Base-by-base conservation (phyloP, 1,140 invertebrate species). In the Pomacea maculata region DNA sequence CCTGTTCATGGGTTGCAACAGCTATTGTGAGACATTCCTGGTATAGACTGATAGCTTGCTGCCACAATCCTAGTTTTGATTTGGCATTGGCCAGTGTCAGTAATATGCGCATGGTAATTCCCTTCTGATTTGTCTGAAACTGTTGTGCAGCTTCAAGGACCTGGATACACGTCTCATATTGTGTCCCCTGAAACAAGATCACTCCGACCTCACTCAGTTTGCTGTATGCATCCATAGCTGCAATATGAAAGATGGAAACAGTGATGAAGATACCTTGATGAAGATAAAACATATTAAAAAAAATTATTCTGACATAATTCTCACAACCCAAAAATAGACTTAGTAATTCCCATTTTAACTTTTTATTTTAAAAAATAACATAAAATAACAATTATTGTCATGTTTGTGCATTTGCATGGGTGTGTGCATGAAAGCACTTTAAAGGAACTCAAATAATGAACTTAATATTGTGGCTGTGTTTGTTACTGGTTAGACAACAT, bases 101-200 rank as follows among this genome's bases (percentile, higher is more conserved):
- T 3, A 88, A 80, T 14, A 91, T 80, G 67, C 86, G 85, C 90
- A 91, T 89, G 0, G 86, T 88, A 34, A 91, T 89, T 54, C 89
- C 89, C 82, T 89, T 88, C 85, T 91, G 90, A 75, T 89, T 90
- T 34, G 90, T 90, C 82, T 89, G 86, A 55, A 89, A 85, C 55
- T 86, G 87, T 82, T 87, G 87, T 4, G 90, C 88, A 54, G 86
- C 83, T 54, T 88, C 86, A 7, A 91, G 83, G 45, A 91, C 85
- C 75, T 85, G 85, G 52, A 89, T 86, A 75, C 86, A 87, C 15
- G 87, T 81, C n/a, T 89, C 86, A 83, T 86, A 89, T 52, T 82
- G 84, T 67, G 86, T 82, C 34, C 82, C 83, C 76, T 88, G 86
- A 82, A 87, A 89, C 11, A 91, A 79, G 76, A 83, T 85, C n/a